phyloP scores from a whole-genome alignment of 2,113 vertebrate species.

The Potamarius usumacintae region DNA sequence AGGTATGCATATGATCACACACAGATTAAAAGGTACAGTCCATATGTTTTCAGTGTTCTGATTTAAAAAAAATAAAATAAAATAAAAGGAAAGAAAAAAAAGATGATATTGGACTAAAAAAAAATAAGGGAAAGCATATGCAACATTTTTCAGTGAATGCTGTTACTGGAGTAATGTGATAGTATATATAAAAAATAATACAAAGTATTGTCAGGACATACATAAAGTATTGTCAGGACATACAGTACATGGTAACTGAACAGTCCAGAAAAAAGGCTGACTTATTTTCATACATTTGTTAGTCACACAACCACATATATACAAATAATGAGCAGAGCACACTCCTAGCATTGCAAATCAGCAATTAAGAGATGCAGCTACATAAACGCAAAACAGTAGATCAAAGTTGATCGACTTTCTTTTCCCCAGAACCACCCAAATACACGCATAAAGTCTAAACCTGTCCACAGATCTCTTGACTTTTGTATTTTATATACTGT shows the following conservation, averaged over 20 bases:
- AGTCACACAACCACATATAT: constrained; percentile 48
- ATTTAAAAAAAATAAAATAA: neutral
- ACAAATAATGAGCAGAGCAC: constrained; percentile 41
- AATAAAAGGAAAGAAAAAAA: neutral
- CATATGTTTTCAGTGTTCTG: constrained; percentile 30
- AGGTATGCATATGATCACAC: constrained; percentile 44
- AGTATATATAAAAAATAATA: constrained; percentile 28
- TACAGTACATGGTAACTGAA: constrained; percentile 47
- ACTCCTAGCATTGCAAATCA: neutral
- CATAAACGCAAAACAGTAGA: constrained; percentile 28
- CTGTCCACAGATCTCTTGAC: neutral
- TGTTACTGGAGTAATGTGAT: neutral
- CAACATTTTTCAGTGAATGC: constrained; percentile 18
- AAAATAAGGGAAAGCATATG: constrained; percentile 13
- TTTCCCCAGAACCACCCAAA: neutral
- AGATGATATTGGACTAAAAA: neutral
- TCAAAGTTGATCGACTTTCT: neutral
- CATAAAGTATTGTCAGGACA: constrained; percentile 30
- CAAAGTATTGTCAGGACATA: constrained; percentile 19
- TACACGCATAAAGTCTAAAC: neutral
- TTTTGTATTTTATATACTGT: neutral
- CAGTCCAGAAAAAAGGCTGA: constrained; percentile 48
- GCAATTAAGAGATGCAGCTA: constrained; percentile 25
- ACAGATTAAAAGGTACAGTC: constrained; percentile 31
- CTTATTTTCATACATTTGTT: constrained; percentile 40